Evolutionary conservation across 2,797 vertebrate genomes (phyloP), one percentile per base, ranked within the genome.

Genomic region (Coilia nasus): DNA sequence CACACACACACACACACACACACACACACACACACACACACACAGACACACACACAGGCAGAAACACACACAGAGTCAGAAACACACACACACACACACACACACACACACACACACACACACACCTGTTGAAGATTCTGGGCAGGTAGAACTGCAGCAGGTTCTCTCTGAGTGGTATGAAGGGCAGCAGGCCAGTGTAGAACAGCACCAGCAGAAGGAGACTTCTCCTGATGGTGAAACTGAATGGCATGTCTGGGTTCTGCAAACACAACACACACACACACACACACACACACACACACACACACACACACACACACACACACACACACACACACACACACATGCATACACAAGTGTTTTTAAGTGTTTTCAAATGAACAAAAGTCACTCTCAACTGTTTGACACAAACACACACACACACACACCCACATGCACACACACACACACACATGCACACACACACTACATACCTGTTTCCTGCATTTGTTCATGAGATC

Each of bases 161-260:
- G 94, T 96, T 83, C 90, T 97, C 47, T 94, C 96, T 0, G 94
- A 91, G 86, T 46, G 90, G 86, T 35, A 88, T 83, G 67, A 91
- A 15, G 95, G 96, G 1, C 95, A 97, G 92, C 88, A 97, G 87
- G 87, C 97, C n/a, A 83, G 96, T 85, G 83, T 97, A 90, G 93
- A 94, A 0, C 94, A 96, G 11, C 94, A 96, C 90, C 92, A 96
- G 84, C 85, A 96, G 91, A 0, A 94, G 95, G 0, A 87, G 91
- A 0, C 90, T 96, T 31, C 92, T 96, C 46, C 92, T 93, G 0
- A 87, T 41, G 0, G 95, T 96, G 91, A 96, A 95, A 0, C 94
- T 92, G 81, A 94, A 96, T 41, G 96, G 96, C 7, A 94, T 95
- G 92, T 94, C 96, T 81, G 90, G 86, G 83, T 89, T 88, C 89